These are phyloP conservation scores for Fragum fragum DNA, from an alignment of 2,888 invertebrate genomes.

Conservation along the genomic window DNA sequence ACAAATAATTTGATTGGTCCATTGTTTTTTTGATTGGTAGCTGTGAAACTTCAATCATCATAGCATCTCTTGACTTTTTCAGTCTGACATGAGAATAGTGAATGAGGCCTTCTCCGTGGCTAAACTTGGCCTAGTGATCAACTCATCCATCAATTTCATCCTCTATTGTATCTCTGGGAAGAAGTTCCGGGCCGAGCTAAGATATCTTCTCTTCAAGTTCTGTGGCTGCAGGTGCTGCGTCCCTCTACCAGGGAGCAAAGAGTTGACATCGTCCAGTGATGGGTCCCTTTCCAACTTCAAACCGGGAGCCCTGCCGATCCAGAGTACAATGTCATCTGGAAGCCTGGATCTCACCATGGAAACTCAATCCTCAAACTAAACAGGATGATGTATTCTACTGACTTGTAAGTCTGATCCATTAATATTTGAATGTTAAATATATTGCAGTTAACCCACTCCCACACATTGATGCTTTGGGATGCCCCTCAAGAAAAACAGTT, in stretches of 20 bases:
- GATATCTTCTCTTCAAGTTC: slow-evolving; percentile 25
- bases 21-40: no score
- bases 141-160: slow-evolving; percentile 80
- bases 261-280: slow-evolving; percentile 31
- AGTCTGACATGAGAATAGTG: slow-evolving; percentile 71
- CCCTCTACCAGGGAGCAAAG: slow-evolving; percentile 34
- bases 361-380: slow-evolving; percentile 6
- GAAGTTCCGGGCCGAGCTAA: slow-evolving; percentile 76
- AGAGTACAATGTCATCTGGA: background rate
- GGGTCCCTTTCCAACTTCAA: slow-evolving; percentile 6
- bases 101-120: slow-evolving; percentile 74
- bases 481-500: no score
- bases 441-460: no score
- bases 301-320: background rate
- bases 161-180: slow-evolving; percentile 77
- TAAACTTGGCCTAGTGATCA: slow-evolving; percentile 78
- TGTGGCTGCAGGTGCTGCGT: slow-evolving; percentile 44
- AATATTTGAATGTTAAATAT: no score
- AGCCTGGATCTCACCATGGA: background rate
- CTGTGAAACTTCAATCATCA: no score
- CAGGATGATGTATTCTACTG: no score
- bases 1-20: no score
- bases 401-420: no score
- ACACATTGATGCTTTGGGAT: no score
- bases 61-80: background rate